Base-by-base conservation (phyloP, 2,113 vertebrate genomes). In the Prinia subflava region DNA sequence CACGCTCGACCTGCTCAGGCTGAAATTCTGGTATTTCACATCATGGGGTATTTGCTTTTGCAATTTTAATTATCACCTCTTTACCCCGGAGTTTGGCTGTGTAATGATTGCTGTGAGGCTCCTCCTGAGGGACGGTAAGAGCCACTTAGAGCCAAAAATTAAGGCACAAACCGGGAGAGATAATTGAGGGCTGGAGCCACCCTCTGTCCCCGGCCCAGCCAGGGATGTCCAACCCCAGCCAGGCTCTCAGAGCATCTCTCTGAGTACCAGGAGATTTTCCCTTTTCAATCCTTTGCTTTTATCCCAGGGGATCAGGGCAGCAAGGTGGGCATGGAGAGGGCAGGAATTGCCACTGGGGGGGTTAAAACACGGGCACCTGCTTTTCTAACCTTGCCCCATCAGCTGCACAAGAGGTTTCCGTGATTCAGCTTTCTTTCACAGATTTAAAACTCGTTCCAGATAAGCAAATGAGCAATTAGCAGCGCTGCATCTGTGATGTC, bases 401-500 rank as follows among this genome's bases (percentile, higher is more conserved):
- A 67, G 76, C 37, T 37, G 42, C 64, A 42, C 30, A 4, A 64
- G 53, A 71, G 49, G 5, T 27, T 49, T 41, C 69, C 5, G 2
- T 15, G 31, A 88, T 69, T 83, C 68, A 13, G 50, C 74, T 87
- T 91, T 83, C 90, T 86, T 64, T 46, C 62, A 56, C 60, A 57
- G 77, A n/a, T 89, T 57, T 78, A 63, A 83, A 76, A 19, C 69
- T 75, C 35, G 28, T 73, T 52, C 77, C 0, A 25, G 59, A 59
- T 73, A 93, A 83, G 90, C 88, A 95, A 93, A 91, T 31, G 78
- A 94, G 88, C 78, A 93, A 93, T 94, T 93, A 91, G 90, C 65
- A 59, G 39, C 8, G 21, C 74, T 60, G 78, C 82, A 82, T 70
- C 90, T 85, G 90, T 24, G 90, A 46, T 81, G 33, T 11, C 56